Base-by-base conservation (phyloP, 2,888 invertebrate species). In the Oxyteleia sp. region DNA sequence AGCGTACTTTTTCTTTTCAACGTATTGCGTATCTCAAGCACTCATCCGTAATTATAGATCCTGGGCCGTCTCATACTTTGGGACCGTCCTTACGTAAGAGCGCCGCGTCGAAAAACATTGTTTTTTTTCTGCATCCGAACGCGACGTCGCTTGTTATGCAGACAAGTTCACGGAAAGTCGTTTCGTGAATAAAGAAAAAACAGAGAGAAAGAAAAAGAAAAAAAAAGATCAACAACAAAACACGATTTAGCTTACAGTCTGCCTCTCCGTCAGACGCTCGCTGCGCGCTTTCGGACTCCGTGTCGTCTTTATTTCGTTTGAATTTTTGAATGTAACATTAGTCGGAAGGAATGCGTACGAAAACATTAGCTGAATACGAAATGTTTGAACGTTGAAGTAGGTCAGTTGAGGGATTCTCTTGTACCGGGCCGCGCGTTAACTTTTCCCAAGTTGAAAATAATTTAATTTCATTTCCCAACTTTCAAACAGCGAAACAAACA, bases 301-400 rank as follows among this genome's bases (percentile, higher is more conserved):
- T 20, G 38, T 15, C 63, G 55, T 64, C 57, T 79, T 79, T 72
- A 79, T 66, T 72, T 66, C 59, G 72, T 72, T 66, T 68, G 72
- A 72, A 72, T 72, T 66, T 72, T 72, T 80, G 72, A 72, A 80
- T 66, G 80, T 66, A 80, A 72, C 80, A 61, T 66, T 72, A 79
- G 71, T 79, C 57, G 57, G 72, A 51, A 66, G 59, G 59, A 80
- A 80, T 72, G 80, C 80, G 80, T 72, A 72, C 51, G 72, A 80
- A 72, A 80, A 66, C 72, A 80, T 80, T 72, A 72, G 80, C 53
- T 61, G 80, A 80, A 80, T 72, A 66, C 80, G 59, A 61, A 80
- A 80, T 72, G 71, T 59, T 72, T 49, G 43, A 72, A 49, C 72
- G 66, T 72, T 72, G 80, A 80, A 80, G 80, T 72, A 80, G 80